Percentiles rank a stretch among this genome's conserved stretches.
Conservation (phyloP, 2,113 vertebrate species). For the Cryptotis parvus region DNA sequence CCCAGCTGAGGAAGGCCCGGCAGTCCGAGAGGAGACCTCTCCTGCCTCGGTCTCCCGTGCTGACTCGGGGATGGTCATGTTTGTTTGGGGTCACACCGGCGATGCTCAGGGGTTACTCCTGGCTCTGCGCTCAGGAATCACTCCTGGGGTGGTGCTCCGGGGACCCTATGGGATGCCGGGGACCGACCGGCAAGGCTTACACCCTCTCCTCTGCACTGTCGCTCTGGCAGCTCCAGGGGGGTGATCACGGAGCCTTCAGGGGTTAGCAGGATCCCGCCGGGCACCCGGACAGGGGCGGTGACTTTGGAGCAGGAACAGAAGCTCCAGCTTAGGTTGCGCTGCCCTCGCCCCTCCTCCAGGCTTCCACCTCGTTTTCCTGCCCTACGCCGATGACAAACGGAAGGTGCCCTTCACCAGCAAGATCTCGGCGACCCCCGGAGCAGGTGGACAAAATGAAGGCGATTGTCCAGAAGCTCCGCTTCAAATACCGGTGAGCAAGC, state of each 20-base stretch:
- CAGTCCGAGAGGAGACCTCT: too few relatives aligned
- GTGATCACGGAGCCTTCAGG: neutral
- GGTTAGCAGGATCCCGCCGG: neutral
- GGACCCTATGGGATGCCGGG: too few relatives aligned
- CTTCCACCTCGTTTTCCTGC: constrained; percentile 94
- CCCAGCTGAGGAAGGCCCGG: too few relatives aligned
- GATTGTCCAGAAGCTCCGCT: constrained; percentile 94
- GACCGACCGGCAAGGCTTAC: too few relatives aligned
- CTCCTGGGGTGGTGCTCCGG: too few relatives aligned
- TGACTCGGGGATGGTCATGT: neutral
- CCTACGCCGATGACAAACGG: constrained; percentile 94
- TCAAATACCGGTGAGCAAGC: constrained; percentile 93
- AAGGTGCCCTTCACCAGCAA: constrained; percentile 89
- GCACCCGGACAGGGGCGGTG: neutral
- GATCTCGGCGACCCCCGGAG: constrained; percentile 86
- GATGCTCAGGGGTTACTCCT: too few relatives aligned
- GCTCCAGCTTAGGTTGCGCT: neutral
- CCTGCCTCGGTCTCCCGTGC: neutral
- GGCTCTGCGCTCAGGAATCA: too few relatives aligned
- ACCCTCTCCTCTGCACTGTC: neutral
- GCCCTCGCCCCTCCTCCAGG: constrained; percentile 83
- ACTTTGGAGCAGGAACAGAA: neutral
- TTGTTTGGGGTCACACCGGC: too few relatives aligned
- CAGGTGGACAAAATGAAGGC: constrained; percentile 97
- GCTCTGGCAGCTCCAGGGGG: neutral